phyloP scores from a whole-genome alignment of 2,113 vertebrate genomes.

The Trachemys scripta region DNA sequence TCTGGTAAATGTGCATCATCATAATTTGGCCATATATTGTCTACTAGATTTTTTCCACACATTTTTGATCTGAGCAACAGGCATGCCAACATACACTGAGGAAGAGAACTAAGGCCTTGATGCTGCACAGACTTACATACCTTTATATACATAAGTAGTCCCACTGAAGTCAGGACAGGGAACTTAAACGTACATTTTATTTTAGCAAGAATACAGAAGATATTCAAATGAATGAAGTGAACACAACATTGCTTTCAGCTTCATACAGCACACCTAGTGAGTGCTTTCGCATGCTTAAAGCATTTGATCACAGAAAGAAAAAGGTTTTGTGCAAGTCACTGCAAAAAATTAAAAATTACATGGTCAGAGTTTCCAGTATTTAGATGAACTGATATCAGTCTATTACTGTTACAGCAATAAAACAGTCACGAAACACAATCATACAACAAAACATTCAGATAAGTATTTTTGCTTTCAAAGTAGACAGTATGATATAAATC shows the following conservation, averaged over 20 bases:
- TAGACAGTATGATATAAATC: not conserved
- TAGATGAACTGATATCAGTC: not conserved
- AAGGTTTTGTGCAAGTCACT: not conserved
- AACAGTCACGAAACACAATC: not conserved
- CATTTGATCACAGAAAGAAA: not conserved
- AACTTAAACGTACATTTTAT: not conserved
- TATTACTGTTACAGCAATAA: not conserved
- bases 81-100: not conserved
- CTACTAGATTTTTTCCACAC: not conserved
- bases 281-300: not conserved
- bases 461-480: not conserved
- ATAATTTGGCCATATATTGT: fast-evolving
- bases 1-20: not conserved
- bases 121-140: not conserved
- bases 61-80: not conserved
- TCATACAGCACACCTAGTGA: fast-evolving
- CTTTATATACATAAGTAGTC: not conserved
- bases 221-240: no score
- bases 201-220: not conserved
- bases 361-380: not conserved
- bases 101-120: not conserved
- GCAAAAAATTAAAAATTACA: not conserved
- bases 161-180: not conserved
- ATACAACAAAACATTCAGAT: not conserved
- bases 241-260: not conserved